Percentiles rank a stretch among this genome's conserved stretches.
Conservation (phyloP, 2,888 invertebrate species). For the Adelphocoris suturalis region DNA sequence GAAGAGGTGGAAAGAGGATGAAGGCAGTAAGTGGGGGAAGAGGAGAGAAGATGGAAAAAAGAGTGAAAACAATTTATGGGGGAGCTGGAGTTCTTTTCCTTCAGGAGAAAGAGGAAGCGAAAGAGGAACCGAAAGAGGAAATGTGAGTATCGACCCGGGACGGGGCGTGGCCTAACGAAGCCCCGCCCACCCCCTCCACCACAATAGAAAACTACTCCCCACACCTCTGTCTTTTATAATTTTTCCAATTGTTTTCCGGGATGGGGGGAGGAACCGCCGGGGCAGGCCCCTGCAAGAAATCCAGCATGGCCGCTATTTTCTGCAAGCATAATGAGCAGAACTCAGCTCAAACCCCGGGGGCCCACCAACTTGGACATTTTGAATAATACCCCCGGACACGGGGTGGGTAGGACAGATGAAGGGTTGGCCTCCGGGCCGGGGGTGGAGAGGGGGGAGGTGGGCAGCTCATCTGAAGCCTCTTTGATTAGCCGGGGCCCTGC, state of each 20-base stretch:
- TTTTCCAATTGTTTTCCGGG: constrained; percentile 74
- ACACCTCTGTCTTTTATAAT: constrained; percentile 73
- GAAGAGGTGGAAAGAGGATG: not conserved
- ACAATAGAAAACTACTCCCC: constrained; percentile 72
- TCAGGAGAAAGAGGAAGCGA: constrained; percentile 58
- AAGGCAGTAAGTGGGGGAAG: not conserved
- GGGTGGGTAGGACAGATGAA: not conserved
- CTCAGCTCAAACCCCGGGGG: constrained; percentile 56
- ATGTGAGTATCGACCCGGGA: constrained; percentile 40
- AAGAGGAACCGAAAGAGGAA: constrained; percentile 52
- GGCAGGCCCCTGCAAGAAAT: constrained; percentile 70
- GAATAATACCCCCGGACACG: constrained; percentile 71
- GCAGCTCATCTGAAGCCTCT: constrained; percentile 71
- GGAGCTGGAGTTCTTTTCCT: constrained; percentile 58
- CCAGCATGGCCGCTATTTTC: constrained; percentile 74
- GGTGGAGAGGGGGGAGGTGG: not conserved
- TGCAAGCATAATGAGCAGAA: constrained; percentile 73
- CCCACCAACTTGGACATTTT: constrained; percentile 72
- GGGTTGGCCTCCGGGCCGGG: not conserved
- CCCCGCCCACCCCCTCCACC: constrained; percentile 71
- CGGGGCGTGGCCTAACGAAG: constrained; percentile 66
- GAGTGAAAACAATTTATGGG: constrained; percentile 74
- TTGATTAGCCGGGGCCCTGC: constrained; percentile 64
- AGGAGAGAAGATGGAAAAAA: constrained; percentile 57
- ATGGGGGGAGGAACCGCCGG: constrained; percentile 43